Conservation (phyloP, 2,888 invertebrate genomes). For the Synanthedon andrenaeformis region DNA sequence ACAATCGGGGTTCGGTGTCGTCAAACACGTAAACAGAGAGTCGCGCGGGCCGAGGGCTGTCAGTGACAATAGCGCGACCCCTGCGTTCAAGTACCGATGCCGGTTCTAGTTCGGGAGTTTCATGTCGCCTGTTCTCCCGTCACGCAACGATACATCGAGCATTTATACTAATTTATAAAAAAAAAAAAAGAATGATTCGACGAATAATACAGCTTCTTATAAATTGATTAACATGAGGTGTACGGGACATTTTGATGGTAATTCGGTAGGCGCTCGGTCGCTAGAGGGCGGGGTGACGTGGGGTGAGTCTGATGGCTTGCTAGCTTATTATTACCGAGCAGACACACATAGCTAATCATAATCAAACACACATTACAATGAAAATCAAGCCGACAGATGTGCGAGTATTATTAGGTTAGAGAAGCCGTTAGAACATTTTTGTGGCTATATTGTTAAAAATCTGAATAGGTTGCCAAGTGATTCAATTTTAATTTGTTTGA, state of each 20-base stretch:
- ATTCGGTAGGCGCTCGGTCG: conserved; percentile 4
- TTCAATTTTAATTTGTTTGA: too few species aligned
- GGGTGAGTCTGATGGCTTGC: conserved; percentile 28
- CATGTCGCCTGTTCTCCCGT: conserved; percentile 18
- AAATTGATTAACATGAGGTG: too few species aligned
- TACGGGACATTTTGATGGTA: too few species aligned
- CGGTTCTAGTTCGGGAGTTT: not conserved
- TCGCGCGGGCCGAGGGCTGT: conserved; percentile 8
- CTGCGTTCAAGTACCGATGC: conserved; percentile 19
- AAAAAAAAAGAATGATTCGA: too few species aligned
- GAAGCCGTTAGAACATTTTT: too few species aligned
- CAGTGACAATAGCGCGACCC: conserved; percentile 34
- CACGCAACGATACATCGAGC: conserved; percentile 20
- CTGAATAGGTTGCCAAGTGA: too few species aligned
- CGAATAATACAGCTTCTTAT: too few species aligned
- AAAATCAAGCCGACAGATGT: not conserved
- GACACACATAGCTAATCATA: conserved; percentile 34
- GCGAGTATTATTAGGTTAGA: too few species aligned
- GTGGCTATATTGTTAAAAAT: too few species aligned
- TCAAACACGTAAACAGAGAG: conserved; percentile 30
- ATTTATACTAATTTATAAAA: too few species aligned
- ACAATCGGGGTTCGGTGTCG: conserved; percentile 10
- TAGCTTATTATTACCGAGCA: conserved; percentile 50
- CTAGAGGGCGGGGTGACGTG: not conserved
- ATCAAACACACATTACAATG: not conserved